Base-by-base conservation (phyloP, 2,113 vertebrate species). In the Andinoacara biseriatus region DNA sequence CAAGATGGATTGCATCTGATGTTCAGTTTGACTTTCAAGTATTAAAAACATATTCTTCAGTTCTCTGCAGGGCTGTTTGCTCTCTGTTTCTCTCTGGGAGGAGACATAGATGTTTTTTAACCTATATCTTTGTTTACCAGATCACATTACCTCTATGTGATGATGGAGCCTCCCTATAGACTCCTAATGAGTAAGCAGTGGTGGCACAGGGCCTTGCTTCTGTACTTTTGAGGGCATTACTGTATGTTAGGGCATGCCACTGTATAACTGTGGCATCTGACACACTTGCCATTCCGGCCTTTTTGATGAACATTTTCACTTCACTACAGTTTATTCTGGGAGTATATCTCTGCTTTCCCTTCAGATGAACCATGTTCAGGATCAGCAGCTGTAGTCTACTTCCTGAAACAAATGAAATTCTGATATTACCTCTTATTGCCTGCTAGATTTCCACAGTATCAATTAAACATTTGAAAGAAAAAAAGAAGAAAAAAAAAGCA, bases 81-180 rank as follows among this genome's bases (percentile, higher is more conserved):
- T 62, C 11, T n/a, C 11, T 31, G 10, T 54, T 33, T 72, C 24
- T 77, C 33, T 20, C 24, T 56, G 18, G 74, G 67, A 76, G 43
- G 72, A 2, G 43, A 18, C 33, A 9, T 18, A 18, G 52, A 29
- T 80, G 46, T 85, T 86, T 88, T 86, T 81, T 14, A 62, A 62
- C 72, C 80, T 78, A 65, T 78, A 78, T 65, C 61, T 90, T 91
- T 95, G 92, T 91, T 92, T 90, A 85, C 78, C 83, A 91, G 82
- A 13, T 91, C 91, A 93, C 84, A 92, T 92, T 92, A 93, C 83
- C 85, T 78, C 82, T 85, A 89, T 89, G 81, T 87, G 92, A 89
- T 77, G 86, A 74, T 18, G 31, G 26, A 4, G 80, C 76, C 84
- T 93, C 88, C 84, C 87, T 29, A 59, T 14, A 76, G 91, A 87